These are phyloP conservation scores for Nephrotoma guestfalica DNA, from an alignment of 2,888 invertebrate genomes.

Conservation along the genomic window DNA sequence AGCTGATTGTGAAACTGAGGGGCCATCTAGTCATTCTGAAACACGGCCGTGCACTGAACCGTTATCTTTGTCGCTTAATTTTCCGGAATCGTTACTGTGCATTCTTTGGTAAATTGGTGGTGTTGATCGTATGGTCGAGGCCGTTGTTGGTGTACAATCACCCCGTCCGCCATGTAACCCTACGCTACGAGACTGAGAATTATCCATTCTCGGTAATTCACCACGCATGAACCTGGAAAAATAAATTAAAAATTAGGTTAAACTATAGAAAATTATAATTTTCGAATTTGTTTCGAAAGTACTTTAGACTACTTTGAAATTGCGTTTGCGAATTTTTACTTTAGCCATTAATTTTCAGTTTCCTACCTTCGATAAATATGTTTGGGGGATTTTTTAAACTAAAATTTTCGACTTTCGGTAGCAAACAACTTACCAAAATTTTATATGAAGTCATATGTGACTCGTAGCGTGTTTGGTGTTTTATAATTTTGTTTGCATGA, in stretches of 20 bases:
- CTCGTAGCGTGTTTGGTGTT: too few relatives aligned
- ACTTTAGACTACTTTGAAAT: too few relatives aligned
- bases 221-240: slow-evolving; percentile 71
- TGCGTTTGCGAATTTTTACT: not conserved
- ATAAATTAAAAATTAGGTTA: slow-evolving; percentile 8
- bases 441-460: too few relatives aligned
- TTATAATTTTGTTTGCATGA: too few relatives aligned
- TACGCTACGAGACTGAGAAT: slow-evolving; percentile 24
- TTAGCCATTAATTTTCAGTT: too few relatives aligned
- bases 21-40: slow-evolving; percentile 71
- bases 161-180: slow-evolving; percentile 35
- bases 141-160: slow-evolving; percentile 54
- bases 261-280: slow-evolving; percentile 9
- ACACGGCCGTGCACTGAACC: slow-evolving; percentile 26
- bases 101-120: slow-evolving; percentile 70
- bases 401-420: too few relatives aligned
- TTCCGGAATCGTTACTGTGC: slow-evolving; percentile 72
- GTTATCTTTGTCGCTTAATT: slow-evolving; percentile 55
- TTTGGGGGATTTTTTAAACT: too few relatives aligned
- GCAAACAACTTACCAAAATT: too few relatives aligned
- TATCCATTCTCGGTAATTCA: slow-evolving; percentile 47
- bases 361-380: too few relatives aligned
- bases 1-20: slow-evolving; percentile 25
- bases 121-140: slow-evolving; percentile 44
- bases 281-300: too few relatives aligned